Conservation (phyloP, 2,797 vertebrate species). For the Spizella passerina region DNA sequence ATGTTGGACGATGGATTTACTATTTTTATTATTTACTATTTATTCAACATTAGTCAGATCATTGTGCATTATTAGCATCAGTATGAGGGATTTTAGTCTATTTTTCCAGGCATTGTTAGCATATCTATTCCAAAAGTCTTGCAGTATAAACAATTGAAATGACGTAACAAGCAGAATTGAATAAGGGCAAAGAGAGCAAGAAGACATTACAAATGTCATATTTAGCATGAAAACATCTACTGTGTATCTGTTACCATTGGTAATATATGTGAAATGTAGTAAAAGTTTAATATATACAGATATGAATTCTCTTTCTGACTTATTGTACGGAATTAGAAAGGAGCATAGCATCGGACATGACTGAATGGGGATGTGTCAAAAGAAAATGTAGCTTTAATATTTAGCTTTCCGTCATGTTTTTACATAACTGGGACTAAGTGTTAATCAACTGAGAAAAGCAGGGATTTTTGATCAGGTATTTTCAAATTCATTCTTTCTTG, state of each 20-base stretch:
- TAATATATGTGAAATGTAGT: background rate
- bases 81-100: background rate
- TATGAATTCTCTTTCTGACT: background rate
- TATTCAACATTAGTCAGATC: background rate
- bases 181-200: background rate
- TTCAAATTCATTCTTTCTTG: background rate
- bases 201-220: background rate
- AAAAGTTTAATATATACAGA: background rate
- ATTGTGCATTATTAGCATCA: background rate
- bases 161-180: background rate
- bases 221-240: background rate
- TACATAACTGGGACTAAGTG: background rate
- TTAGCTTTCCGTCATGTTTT: slow-evolving; percentile 9
- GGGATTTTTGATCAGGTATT: slow-evolving; percentile 8
- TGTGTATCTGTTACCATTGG: background rate
- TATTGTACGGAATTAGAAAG: background rate
- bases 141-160: background rate
- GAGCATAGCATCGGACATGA: background rate
- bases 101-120: background rate
- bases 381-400: background rate
- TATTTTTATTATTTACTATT: background rate
- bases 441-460: background rate
- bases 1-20: background rate
- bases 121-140: background rate
- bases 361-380: background rate